These are phyloP conservation scores for Paratilapia polleni DNA, from an alignment of 2,113 vertebrate species.

Conservation along the genomic window DNA sequence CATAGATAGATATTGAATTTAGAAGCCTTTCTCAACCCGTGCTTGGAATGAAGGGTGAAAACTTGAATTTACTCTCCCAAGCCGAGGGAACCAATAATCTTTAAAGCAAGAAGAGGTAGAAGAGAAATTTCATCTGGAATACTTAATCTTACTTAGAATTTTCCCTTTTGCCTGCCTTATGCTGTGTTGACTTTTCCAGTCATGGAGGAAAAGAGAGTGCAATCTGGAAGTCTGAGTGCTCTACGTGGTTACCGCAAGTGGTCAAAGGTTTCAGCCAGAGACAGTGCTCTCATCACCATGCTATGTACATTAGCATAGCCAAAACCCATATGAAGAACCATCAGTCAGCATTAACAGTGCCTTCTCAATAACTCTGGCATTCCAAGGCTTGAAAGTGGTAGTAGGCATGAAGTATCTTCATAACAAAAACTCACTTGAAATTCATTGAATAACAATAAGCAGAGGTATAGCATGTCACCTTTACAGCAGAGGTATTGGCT, in stretches of 20 bases:
- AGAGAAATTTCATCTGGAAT: constrained; percentile 52
- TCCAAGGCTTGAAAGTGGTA: not conserved
- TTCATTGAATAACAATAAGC: not conserved
- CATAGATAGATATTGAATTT: constrained; percentile 35
- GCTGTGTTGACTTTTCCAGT: constrained; percentile 70
- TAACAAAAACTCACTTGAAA: not conserved
- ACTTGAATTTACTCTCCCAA: constrained; percentile 7
- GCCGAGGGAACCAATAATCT: not conserved
- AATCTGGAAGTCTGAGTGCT: constrained; percentile 59
- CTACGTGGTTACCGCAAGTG: constrained; percentile 49
- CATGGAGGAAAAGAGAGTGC: constrained; percentile 30
- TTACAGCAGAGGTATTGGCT: not conserved
- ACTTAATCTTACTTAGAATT: constrained; percentile 30
- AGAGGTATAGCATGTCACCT: not conserved
- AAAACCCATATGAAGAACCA: constrained; percentile 41
- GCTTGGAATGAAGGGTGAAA: constrained; percentile 7
- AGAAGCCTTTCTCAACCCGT: constrained; percentile 6
- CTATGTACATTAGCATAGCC: constrained; percentile 62
- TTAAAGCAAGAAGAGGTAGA: constrained; percentile 9
- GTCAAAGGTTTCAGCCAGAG: constrained; percentile 47
- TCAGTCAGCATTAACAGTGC: constrained; percentile 43
- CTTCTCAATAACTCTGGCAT: constrained; percentile 24
- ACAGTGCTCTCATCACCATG: constrained; percentile 57
- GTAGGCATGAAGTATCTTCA: not conserved
- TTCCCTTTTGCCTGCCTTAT: constrained; percentile 29